Conservation (phyloP, 2,888 invertebrate genomes). For the Mythimna impura region DNA sequence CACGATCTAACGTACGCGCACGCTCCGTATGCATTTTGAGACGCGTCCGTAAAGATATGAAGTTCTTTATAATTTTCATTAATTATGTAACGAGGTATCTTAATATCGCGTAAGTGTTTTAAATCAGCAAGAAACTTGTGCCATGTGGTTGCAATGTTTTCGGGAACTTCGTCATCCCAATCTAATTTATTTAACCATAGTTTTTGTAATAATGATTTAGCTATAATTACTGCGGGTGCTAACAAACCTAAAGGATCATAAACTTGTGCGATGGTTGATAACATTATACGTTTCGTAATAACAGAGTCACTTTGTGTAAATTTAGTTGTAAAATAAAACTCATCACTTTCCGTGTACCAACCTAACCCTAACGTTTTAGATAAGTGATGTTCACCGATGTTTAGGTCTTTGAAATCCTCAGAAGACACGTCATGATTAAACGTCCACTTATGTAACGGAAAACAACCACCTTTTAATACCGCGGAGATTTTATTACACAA, state of each 20-base stretch:
- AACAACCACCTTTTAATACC: conserved; percentile 1
- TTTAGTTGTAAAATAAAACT: conserved; percentile 12
- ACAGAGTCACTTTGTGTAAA: not conserved
- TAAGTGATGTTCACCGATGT: conserved; percentile 4
- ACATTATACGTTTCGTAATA: conserved; percentile 20
- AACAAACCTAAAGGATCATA: conserved; percentile 20
- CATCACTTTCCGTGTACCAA: conserved; percentile 10
- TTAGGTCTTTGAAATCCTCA: conserved; percentile 2
- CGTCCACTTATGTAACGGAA: no score
- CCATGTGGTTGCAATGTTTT: not conserved
- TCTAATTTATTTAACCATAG: conserved; percentile 20
- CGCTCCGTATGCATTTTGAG: conserved; percentile 26
- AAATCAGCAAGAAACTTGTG: conserved; percentile 8
- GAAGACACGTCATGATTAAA: not conserved
- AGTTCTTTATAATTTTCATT: conserved; percentile 2
- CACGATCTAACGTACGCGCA: conserved; percentile 17
- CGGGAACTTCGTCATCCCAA: conserved; percentile 22
- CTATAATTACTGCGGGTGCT: conserved; percentile 3
- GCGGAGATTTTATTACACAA: conserved; percentile 19
- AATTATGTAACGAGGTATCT: not conserved
- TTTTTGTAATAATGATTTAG: conserved; percentile 1
- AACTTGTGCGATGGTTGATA: conserved; percentile 17
- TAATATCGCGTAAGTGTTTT: not conserved
- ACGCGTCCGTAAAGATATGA: conserved; percentile 26
- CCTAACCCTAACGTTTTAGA: conserved; percentile 22